A percentile compares a stretch with the other conserved stretches of the same genome.
phyloP scores from a whole-genome alignment of 2,113 vertebrate genomes.

The Pristiophorus japonicus region DNA sequence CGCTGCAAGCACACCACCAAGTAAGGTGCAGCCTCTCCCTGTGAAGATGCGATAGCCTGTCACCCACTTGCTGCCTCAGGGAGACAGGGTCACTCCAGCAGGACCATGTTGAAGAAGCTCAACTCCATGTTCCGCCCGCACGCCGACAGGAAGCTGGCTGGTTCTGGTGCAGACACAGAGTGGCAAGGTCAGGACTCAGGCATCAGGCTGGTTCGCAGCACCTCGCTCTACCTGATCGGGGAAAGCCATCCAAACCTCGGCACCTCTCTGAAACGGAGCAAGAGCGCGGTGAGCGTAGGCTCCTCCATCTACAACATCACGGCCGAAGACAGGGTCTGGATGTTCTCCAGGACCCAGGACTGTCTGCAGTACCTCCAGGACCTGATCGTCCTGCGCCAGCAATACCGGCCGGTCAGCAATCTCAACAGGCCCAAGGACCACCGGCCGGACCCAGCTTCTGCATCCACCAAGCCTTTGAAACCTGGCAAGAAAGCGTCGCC shows the following conservation, averaged over 20 bases:
- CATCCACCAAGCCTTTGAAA: conserved; percentile 49
- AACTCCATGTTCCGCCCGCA: conserved; percentile 73
- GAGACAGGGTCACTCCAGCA: background rate
- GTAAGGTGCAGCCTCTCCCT: background rate
- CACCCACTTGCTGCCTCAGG: background rate
- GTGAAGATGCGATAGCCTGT: background rate
- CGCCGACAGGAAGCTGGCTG: conserved; percentile 49
- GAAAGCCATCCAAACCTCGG: conserved; percentile 57
- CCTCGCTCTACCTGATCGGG: conserved; percentile 79
- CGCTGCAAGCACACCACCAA: background rate
- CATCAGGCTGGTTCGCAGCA: conserved; percentile 78
- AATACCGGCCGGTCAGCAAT: conserved; percentile 64
- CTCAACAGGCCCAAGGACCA: conserved; percentile 56
- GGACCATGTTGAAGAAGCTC: conserved; percentile 58
- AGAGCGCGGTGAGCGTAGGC: conserved; percentile 72
- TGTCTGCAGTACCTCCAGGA: conserved; percentile 88
- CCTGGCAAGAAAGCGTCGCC: conserved; percentile 56
- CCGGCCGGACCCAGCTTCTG: conserved; percentile 46
- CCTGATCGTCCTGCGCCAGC: conserved; percentile 76
- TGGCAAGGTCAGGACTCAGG: conserved; percentile 57
- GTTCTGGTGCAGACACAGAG: conserved; percentile 47
- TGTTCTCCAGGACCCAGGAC: conserved; percentile 79
- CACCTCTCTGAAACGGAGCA: conserved; percentile 71
- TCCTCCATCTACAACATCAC: conserved; percentile 63
- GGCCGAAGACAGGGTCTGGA: conserved; percentile 79